These are phyloP conservation scores for Drosophila pectinifera DNA, from an alignment of 1,140 invertebrate species.

Conservation along the genomic window DNA sequence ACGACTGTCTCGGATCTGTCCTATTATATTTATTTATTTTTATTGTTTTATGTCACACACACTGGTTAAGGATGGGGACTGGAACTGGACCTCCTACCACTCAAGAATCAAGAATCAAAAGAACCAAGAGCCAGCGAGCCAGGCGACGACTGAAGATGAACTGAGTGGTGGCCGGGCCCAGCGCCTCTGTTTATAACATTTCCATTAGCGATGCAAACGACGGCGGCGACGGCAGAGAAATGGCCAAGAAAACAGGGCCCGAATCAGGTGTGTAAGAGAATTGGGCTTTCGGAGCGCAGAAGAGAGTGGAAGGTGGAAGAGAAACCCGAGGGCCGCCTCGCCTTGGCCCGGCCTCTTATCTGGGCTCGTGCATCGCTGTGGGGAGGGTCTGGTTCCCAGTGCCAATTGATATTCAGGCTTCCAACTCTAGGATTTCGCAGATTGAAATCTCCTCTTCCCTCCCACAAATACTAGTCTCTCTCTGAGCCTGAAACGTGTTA, in stretches of 20 bases:
- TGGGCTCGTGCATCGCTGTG: slow-evolving; percentile 52
- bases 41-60: slow-evolving; percentile 17
- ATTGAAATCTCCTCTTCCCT: slow-evolving; percentile 46
- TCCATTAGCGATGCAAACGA: slow-evolving; percentile 74
- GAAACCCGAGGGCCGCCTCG: slow-evolving; percentile 38
- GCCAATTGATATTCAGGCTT: slow-evolving; percentile 66
- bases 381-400: slow-evolving; percentile 9
- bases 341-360: slow-evolving; percentile 66
- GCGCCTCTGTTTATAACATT: slow-evolving; percentile 80
- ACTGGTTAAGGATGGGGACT: slow-evolving; percentile 19
- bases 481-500: slow-evolving; percentile 25
- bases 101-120: slow-evolving; percentile 70
- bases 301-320: slow-evolving; percentile 44
- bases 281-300: slow-evolving; percentile 11
- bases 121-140: slow-evolving; percentile 63
- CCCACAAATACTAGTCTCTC: slow-evolving; percentile 13
- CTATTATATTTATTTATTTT: slow-evolving; percentile 16
- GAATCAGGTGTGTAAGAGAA: slow-evolving; percentile 28
- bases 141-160: slow-evolving; percentile 81
- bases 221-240: slow-evolving; percentile 45
- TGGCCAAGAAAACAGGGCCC: slow-evolving; percentile 60
- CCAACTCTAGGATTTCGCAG: slow-evolving; percentile 41
- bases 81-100: slow-evolving; percentile 15
- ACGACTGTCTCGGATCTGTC: slow-evolving; percentile 42
- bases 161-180: slow-evolving; percentile 70